These are phyloP conservation scores for Drosophila villosipedis DNA, from an alignment of 2,888 invertebrate genomes.

Conservation along the genomic window DNA sequence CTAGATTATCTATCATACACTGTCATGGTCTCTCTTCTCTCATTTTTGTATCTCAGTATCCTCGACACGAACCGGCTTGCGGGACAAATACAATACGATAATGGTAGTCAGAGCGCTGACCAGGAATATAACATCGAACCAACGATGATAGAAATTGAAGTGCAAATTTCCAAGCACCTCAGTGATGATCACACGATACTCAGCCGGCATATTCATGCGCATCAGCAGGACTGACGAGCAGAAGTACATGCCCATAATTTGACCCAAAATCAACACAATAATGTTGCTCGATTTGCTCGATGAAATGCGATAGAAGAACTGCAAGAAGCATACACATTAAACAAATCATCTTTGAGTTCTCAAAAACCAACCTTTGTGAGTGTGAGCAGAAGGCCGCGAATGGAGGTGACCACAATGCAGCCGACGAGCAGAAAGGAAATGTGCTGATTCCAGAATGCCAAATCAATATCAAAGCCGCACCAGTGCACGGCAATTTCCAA, in stretches of 20 bases:
- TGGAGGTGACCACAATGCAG: constrained; percentile 98
- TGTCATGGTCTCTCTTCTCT: constrained; percentile 31
- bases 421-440: constrained; percentile 98
- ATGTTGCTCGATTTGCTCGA: constrained; percentile 99
- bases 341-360: background rate
- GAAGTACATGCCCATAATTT: constrained; percentile 99
- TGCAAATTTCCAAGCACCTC: constrained; percentile 97
- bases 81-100: constrained; percentile 97
- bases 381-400: constrained; percentile 97
- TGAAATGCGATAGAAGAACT: constrained; percentile 99
- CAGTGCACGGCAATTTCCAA: constrained; percentile 98
- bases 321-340: constrained; percentile 81
- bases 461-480: constrained; percentile 97
- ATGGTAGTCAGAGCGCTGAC: constrained; percentile 98
- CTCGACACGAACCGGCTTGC: constrained; percentile 91
- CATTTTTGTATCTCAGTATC: constrained; percentile 75
- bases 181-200: constrained; percentile 95
- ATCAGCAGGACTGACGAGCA: constrained; percentile 98
- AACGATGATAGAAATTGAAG: constrained; percentile 99
- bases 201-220: constrained; percentile 99
- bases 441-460: constrained; percentile 99
- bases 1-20: constrained; percentile 43
- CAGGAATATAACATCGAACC: constrained; percentile 99
- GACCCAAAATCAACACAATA: constrained; percentile 97
- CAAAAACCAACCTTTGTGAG: constrained; percentile 93